phyloP scores from a whole-genome alignment of 1,140 invertebrate species.

The Littorina saxatilis region DNA sequence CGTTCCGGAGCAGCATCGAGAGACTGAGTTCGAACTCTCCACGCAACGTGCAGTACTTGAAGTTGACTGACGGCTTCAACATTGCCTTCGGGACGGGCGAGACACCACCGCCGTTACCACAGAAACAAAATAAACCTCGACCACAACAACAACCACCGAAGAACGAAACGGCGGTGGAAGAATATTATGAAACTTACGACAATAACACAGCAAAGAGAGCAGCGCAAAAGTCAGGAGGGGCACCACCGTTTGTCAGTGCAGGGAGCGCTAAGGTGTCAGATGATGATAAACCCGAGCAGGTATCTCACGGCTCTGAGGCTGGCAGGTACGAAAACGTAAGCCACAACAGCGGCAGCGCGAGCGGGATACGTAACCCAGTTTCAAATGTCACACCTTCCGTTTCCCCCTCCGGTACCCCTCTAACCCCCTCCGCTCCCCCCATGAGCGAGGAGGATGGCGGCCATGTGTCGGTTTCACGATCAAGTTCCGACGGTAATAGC shows the following conservation, averaged over 20 bases:
- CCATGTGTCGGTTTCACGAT: not conserved
- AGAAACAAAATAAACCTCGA: too few relatives aligned
- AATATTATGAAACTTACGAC: not conserved
- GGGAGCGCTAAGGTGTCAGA: not conserved
- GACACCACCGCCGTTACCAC: too few relatives aligned
- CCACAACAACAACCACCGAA: too few relatives aligned
- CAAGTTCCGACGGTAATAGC: conserved; percentile 2
- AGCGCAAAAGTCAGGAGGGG: not conserved
- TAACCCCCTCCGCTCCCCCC: not conserved
- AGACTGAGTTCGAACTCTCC: too few relatives aligned
- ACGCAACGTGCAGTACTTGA: not conserved
- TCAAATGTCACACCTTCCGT: not conserved
- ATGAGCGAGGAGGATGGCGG: not conserved
- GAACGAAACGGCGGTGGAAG: not conserved
- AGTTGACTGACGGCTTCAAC: conserved; percentile 9
- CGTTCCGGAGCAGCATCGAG: too few relatives aligned
- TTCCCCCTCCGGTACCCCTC: not conserved
- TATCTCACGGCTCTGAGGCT: too few relatives aligned
- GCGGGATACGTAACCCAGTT: too few relatives aligned
- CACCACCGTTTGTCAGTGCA: not conserved
- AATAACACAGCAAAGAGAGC: not conserved
- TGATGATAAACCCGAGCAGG: too few relatives aligned
- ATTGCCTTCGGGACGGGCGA: not conserved
- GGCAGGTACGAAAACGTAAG: too few relatives aligned
- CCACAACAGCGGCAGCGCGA: not conserved